Conservation (phyloP, 2,113 vertebrate genomes). For the Cyphomyrus discorhynchus region DNA sequence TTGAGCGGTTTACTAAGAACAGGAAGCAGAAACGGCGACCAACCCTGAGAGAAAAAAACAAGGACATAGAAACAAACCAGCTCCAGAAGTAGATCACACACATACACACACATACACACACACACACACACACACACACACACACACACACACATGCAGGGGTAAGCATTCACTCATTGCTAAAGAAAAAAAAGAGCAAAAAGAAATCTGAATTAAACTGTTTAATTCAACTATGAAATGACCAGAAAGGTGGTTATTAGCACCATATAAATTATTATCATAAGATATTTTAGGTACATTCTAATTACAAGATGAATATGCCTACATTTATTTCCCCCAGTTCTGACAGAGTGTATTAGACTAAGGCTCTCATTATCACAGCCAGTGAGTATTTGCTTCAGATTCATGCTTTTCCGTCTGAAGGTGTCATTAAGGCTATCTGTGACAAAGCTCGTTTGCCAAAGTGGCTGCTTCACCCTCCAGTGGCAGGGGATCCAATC, state of each 20-base stretch:
- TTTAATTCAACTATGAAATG: constrained; percentile 38
- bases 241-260: constrained; percentile 71
- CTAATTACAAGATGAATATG: constrained; percentile 75
- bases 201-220: constrained; percentile 33
- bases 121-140: no score
- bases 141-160: background rate
- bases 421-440: constrained; percentile 72
- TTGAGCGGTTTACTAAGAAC: constrained; percentile 50
- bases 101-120: background rate
- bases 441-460: constrained; percentile 44
- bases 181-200: constrained; percentile 25
- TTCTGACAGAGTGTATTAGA: constrained; percentile 69
- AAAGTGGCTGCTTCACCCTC: constrained; percentile 18
- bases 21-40: constrained; percentile 42
- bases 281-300: constrained; percentile 65
- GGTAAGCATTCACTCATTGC: background rate
- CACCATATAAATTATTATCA: constrained; percentile 75
- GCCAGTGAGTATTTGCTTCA: constrained; percentile 63
- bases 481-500: constrained; percentile 18
- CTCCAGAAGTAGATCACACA: constrained; percentile 33
- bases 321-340: constrained; percentile 56
- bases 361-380: constrained; percentile 75
- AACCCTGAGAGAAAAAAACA: background rate
- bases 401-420: constrained; percentile 64
- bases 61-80: constrained; percentile 32